Conservation (phyloP, 2,888 invertebrate genomes). For the Microplitis manilae region DNA sequence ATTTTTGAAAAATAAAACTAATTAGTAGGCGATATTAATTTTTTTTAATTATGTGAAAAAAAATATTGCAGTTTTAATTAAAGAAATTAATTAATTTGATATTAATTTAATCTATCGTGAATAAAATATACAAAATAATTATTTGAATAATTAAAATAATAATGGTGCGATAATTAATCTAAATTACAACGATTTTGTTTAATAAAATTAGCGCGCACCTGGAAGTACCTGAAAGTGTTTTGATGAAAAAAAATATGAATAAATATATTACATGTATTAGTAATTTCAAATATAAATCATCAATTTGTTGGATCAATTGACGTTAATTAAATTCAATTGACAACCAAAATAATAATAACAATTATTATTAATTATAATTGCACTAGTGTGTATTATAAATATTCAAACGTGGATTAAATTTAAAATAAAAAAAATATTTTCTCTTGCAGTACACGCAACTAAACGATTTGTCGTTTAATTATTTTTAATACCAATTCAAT, state of each 20-base stretch:
- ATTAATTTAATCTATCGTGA: constrained; percentile 10
- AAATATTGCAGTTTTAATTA: too few species aligned
- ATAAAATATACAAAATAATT: constrained; percentile 11
- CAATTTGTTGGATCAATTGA: neutral
- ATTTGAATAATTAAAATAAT: constrained; percentile 39
- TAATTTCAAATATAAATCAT: neutral
- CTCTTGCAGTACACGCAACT: constrained; percentile 24
- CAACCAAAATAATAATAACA: neutral
- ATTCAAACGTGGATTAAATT: constrained; percentile 16
- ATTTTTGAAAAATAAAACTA: too few species aligned
- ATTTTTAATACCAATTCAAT: constrained; percentile 3
- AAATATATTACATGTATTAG: constrained; percentile 41
- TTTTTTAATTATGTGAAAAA: too few species aligned
- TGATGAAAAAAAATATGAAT: constrained; percentile 44
- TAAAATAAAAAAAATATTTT: constrained; percentile 27
- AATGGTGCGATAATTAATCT: constrained; percentile 23
- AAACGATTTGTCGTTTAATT: constrained; percentile 26
- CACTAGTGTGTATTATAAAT: constrained; percentile 29
- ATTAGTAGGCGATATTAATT: too few species aligned
- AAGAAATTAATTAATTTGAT: too few species aligned
- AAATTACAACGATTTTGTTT: constrained; percentile 47
- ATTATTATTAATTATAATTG: constrained; percentile 6
- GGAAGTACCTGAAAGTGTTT: constrained; percentile 62
- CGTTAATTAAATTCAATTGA: neutral
- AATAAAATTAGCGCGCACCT: constrained; percentile 49